Percentiles rank a stretch among this genome's conserved stretches.
Evolutionary conservation across 1,140 invertebrate species (phyloP).

Genomic region (Chelonus insularis): DNA sequence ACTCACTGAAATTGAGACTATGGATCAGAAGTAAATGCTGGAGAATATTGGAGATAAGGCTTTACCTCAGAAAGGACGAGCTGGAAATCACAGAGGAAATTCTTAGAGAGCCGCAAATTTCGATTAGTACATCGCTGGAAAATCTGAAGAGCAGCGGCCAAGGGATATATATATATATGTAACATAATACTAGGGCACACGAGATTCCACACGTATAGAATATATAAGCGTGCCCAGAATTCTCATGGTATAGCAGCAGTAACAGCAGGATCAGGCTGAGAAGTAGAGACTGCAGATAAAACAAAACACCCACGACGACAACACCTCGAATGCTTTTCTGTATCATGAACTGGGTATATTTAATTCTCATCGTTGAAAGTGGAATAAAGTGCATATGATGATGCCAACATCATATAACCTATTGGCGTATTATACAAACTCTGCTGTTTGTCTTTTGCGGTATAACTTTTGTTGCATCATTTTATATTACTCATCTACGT

Average conservation of each 20-base stretch:
- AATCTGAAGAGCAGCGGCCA: conserved; percentile 5
- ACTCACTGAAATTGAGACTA: background rate
- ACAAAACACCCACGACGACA: too few relatives aligned
- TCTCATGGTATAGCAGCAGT: background rate
- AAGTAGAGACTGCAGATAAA: too few relatives aligned
- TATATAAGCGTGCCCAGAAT: background rate
- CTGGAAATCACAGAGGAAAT: conserved; percentile 16
- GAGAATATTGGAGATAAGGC: background rate
- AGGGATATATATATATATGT: too few relatives aligned
- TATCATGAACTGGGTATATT: background rate
- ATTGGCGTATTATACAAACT: background rate
- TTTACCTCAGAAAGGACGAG: background rate
- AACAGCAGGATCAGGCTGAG: too few relatives aligned
- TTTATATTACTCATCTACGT: background rate
- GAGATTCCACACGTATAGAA: conserved; percentile 10
- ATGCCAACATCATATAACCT: background rate
- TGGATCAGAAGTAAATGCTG: background rate
- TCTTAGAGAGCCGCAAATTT: conserved; percentile 14
- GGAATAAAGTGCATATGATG: background rate
- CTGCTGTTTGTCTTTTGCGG: conserved; percentile 1
- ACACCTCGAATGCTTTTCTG: too few relatives aligned
- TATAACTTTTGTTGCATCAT: background rate
- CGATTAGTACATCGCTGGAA: conserved; percentile 24
- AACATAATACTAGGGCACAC: conserved; percentile 7
- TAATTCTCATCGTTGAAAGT: background rate